Conservation (phyloP, 2,113 vertebrate genomes). For the Equus quagga region DNA sequence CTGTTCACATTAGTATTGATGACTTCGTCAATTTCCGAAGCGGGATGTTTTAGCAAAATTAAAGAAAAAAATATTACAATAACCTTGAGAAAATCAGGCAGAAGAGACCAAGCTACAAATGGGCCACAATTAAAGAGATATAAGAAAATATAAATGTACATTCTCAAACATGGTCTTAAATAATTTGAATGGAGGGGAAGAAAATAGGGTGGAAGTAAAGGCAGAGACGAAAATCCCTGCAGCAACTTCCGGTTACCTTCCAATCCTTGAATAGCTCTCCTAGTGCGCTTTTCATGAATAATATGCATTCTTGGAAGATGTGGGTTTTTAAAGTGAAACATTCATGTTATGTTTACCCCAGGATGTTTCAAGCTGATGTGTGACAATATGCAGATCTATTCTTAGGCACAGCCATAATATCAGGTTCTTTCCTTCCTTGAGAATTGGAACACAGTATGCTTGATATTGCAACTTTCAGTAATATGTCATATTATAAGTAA, state of each 20-base stretch:
- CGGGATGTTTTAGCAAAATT: neutral
- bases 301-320: neutral
- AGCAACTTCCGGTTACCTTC: neutral
- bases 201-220: neutral
- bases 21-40: neutral
- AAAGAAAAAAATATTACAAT: neutral
- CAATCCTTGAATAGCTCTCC: neutral
- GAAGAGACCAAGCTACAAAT: neutral
- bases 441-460: neutral
- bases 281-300: neutral
- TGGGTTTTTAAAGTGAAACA: neutral
- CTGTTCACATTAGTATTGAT: neutral
- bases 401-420: neutral
- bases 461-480: neutral
- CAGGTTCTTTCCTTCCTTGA: neutral
- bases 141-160: neutral
- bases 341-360: neutral
- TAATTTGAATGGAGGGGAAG: neutral
- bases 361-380: neutral
- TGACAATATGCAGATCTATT: neutral
- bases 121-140: neutral
- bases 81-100: neutral
- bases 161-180: neutral
- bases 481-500: neutral
- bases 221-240: neutral